Evolutionary conservation across 2,797 vertebrate genomes (phyloP).

Genomic region (Amblyopsis hoosieri): DNA sequence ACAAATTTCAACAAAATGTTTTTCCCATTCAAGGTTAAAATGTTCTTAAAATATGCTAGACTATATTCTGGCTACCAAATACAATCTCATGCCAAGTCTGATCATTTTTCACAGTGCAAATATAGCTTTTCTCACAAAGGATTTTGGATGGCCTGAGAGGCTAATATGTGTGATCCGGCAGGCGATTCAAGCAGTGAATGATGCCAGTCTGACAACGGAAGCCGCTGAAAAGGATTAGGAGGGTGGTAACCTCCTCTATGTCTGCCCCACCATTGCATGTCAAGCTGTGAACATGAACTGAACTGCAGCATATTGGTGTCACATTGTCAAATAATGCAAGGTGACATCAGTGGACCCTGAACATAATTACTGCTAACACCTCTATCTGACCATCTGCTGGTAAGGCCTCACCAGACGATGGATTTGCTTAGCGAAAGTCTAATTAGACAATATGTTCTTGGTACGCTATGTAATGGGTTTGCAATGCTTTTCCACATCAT

Average conservation of each 20-base stretch:
- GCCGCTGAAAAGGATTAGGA: conserved; percentile 9
- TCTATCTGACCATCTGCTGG: neutral
- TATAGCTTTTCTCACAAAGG: conserved; percentile 46
- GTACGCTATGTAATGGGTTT: neutral
- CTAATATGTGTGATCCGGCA: conserved; percentile 29
- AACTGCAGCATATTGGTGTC: neutral
- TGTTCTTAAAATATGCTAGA: no score
- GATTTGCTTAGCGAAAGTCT: neutral
- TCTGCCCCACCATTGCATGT: neutral
- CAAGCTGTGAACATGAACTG: neutral
- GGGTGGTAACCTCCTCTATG: neutral
- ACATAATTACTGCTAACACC: neutral
- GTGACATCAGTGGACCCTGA: neutral
- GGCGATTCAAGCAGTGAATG: conserved; percentile 27
- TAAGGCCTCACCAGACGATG: neutral
- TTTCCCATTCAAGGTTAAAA: no score
- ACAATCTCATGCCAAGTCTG: neutral
- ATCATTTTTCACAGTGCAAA: conserved; percentile 13
- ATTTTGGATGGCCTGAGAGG: conserved; percentile 38
- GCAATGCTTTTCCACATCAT: no score
- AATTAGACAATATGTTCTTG: neutral
- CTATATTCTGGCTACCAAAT: neutral
- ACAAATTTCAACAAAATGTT: no score
- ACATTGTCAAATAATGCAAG: neutral
- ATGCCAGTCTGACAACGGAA: conserved; percentile 11